Evolutionary conservation across 2,113 vertebrate species (phyloP).

Genomic region (Onychostoma macrolepis): DNA sequence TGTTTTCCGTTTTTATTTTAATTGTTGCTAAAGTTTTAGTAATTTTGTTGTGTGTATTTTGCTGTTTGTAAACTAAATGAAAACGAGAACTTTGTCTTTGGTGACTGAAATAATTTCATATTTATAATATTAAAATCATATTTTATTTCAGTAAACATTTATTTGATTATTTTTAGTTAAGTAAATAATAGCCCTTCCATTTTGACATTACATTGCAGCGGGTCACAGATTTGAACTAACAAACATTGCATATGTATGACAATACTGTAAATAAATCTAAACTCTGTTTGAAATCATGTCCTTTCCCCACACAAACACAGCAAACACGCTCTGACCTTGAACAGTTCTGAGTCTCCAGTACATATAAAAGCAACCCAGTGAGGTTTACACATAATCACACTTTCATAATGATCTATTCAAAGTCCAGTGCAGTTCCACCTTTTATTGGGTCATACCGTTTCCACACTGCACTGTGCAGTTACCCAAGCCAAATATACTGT

Average conservation of each 20-base stretch:
- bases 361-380: not conserved
- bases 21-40: too few relatives aligned
- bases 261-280: not conserved
- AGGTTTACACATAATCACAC: constrained; percentile 1
- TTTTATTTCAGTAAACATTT: too few relatives aligned
- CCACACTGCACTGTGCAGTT: not conserved
- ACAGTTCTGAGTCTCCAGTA: not conserved
- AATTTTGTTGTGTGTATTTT: too few relatives aligned
- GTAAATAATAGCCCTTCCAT: not conserved
- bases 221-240: not conserved
- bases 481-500: too few relatives aligned
- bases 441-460: not conserved
- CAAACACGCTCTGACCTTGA: constrained; percentile 19
- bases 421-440: constrained; percentile 12
- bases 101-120: too few relatives aligned
- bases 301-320: not conserved
- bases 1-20: too few relatives aligned
- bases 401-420: constrained; percentile 8
- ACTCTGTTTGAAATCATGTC: not conserved
- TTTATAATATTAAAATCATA: not conserved
- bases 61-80: too few relatives aligned
- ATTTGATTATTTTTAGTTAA: not conserved
- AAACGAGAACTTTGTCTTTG: too few relatives aligned
- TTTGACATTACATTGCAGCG: not conserved
- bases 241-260: not conserved